Evolutionary conservation across 2,797 vertebrate species (phyloP).

Genomic region (Arremon aurantiirostris): DNA sequence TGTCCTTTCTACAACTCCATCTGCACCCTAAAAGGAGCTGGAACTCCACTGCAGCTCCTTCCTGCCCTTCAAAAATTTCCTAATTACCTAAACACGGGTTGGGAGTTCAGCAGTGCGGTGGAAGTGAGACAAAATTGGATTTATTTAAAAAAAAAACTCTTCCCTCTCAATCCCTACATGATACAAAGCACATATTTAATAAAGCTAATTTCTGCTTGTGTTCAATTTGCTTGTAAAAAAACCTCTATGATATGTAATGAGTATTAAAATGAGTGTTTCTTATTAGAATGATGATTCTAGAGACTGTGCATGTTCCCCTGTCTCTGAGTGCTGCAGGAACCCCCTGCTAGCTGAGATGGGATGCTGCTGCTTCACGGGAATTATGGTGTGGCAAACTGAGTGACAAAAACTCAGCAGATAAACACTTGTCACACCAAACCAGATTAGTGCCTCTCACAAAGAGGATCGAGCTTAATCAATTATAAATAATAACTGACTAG

Average conservation of each 20-base stretch:
- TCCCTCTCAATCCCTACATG: background rate
- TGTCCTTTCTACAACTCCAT: fast-evolving
- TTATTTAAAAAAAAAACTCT: no score
- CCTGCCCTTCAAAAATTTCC: background rate
- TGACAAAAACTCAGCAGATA: background rate
- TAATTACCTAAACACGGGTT: background rate
- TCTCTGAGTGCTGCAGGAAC: no score
- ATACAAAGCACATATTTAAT: background rate
- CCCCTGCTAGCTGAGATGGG: background rate
- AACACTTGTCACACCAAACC: background rate
- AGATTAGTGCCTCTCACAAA: background rate
- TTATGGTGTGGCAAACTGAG: background rate
- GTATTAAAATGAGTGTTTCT: background rate
- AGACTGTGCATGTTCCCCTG: background rate
- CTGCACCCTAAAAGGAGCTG: background rate
- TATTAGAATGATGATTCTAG: background rate
- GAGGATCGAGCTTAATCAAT: background rate
- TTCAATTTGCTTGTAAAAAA: background rate
- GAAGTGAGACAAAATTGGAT: background rate
- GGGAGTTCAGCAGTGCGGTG: background rate
- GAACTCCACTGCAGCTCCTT: background rate
- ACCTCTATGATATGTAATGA: background rate
- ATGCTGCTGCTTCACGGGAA: background rate
- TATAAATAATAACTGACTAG: background rate
- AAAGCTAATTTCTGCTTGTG: fast-evolving